Conservation (phyloP, 92 coral and sea anemone species). For the Parazoanthus swiftii region DNA sequence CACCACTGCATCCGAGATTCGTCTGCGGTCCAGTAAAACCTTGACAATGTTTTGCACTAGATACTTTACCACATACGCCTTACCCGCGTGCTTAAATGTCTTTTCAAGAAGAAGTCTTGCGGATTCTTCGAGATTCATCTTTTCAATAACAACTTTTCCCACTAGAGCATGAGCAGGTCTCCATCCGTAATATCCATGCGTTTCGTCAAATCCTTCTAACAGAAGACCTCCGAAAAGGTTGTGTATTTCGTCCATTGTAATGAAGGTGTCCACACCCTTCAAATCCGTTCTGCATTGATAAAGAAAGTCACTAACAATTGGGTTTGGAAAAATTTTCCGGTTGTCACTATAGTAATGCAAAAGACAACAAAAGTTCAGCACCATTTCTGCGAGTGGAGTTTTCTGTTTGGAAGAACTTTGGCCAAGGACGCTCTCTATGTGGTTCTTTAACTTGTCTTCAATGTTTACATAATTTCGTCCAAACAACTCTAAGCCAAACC, state of each 20-base stretch:
- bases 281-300: conserved; percentile 17
- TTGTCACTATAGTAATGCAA: conserved; percentile 53
- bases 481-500: conserved; percentile 66
- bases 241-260: conserved; percentile 41
- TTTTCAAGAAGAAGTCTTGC: conserved; percentile 36
- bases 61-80: conserved; percentile 47
- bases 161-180: conserved; percentile 70
- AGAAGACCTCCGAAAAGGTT: conserved; percentile 61
- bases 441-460: conserved; percentile 50
- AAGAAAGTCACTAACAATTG: conserved; percentile 50
- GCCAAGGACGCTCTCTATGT: conserved; percentile 45
- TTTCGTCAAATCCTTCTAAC: conserved; percentile 53
- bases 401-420: conserved; percentile 22
- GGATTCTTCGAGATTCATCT: conserved; percentile 28
- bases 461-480: conserved; percentile 59
- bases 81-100: conserved; percentile 19
- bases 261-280: conserved; percentile 1
- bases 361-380: conserved; percentile 55
- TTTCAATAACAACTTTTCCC: conserved; percentile 53
- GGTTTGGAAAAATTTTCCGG: conserved; percentile 45
- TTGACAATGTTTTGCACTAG: conserved; percentile 48
- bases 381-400: conserved; percentile 33
- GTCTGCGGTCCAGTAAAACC: conserved; percentile 47
- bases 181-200: conserved; percentile 58
- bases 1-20: conserved; percentile 46